Percentiles rank a stretch among this genome's conserved stretches.
phyloP scores from a whole-genome alignment of 1,140 invertebrate genomes.

The Fopius arisanus region DNA sequence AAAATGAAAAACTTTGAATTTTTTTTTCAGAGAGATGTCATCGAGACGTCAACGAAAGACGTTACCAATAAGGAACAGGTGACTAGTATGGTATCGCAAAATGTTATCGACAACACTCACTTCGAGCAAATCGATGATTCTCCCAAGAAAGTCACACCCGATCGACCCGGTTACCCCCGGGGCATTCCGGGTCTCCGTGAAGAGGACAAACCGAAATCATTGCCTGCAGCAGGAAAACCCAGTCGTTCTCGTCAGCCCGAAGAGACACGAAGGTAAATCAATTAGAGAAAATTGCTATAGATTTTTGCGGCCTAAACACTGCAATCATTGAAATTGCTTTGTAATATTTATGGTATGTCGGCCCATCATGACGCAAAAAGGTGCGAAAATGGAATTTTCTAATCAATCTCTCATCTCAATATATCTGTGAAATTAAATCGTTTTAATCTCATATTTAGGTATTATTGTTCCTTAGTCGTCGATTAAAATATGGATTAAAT shows the following conservation, averaged over 20 bases:
- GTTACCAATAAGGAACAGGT: conserved; percentile 53
- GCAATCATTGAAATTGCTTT: no score
- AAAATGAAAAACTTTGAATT: no score
- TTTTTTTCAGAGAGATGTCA: conserved; percentile 55
- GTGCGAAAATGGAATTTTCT: no score
- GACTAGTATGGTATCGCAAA: conserved; percentile 58
- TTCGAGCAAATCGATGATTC: conserved; percentile 42
- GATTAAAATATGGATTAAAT: no score
- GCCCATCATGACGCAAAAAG: no score
- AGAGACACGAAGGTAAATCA: conserved; percentile 33
- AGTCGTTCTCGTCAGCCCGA: conserved; percentile 46
- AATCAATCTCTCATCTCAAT: no score
- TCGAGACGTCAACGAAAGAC: conserved; percentile 48
- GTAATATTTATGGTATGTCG: no score
- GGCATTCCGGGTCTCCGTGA: conserved; percentile 54
- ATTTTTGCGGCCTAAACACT: neutral
- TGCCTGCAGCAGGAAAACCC: conserved; percentile 52
- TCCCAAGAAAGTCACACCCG: conserved; percentile 41
- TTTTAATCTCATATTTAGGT: no score
- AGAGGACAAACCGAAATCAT: conserved; percentile 50
- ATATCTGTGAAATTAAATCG: no score
- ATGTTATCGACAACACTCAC: conserved; percentile 51
- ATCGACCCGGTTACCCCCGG: conserved; percentile 46
- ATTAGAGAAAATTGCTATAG: neutral
- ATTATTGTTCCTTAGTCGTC: no score